Base-by-base conservation (phyloP, 2,888 invertebrate species). In the Chydorus sphaericus region DNA sequence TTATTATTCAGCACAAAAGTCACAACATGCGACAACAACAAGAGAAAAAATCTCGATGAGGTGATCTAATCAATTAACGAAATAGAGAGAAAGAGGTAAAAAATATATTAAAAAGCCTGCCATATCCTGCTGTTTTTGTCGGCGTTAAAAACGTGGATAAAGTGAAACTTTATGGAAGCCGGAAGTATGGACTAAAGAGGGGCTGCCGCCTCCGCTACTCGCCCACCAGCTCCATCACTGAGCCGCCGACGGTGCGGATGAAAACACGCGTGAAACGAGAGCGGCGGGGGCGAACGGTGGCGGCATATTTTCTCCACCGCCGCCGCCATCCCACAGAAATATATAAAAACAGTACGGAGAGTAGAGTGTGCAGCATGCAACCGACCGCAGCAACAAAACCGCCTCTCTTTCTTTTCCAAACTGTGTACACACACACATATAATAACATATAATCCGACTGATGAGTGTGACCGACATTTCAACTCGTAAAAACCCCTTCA, bases 401-500 rank as follows among this genome's bases (percentile, higher is more conserved):
- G n/a, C 2, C 44, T 11, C 14, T 23, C 23, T 11, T 26, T 18
- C 26, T 26, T 5, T 8, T 18, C 10, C 44, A 1, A 2, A 2
- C 3, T 7, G 10, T 14, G 10, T 39, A 44, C 44, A 44, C n/a
- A 11, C 26, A n/a, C 28, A 18, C 8, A 14, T 33, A 37, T 6
- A 38, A 44, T 18, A 39, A 7, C 23, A 18, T 23, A 23, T 16
- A 44, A 44, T 44, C 44, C 26, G 14, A 44, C 44, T 44, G 44
- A 44, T 26, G 44, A 44, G 44, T 23, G 44, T 44, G 44, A 44
- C 44, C 44, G 44, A 44, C 44, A 44, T 44, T 44, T 44, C 4
- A 28, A 2, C 44, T 44, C 44, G 44, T 44, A 26, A 44, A 44
- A 44, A 44, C 26, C 23, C n/a, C 28, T 4, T n/a, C 23, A 3